Evolutionary conservation across 2,797 vertebrate genomes (phyloP).

Genomic region (Sitta carolinensis): DNA sequence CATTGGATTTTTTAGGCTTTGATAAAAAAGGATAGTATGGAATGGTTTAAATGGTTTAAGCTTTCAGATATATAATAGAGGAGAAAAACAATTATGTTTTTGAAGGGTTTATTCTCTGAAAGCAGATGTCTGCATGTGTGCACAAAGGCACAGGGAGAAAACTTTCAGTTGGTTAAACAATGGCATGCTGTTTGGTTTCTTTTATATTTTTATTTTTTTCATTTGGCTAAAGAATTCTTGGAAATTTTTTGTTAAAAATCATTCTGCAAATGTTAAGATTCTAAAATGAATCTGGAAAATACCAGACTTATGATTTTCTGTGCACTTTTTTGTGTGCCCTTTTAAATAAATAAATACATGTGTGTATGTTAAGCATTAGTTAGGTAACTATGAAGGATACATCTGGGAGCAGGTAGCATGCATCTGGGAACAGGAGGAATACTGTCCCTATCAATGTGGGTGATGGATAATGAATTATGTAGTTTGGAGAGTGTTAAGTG

Average conservation of each 20-base stretch:
- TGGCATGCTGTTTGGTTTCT: neutral
- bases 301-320: neutral
- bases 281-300: neutral
- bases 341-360: neutral
- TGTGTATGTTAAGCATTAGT: neutral
- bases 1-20: neutral
- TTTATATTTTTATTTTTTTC: neutral
- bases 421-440: neutral
- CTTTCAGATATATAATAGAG: neutral
- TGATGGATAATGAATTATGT: neutral
- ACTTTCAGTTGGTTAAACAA: constrained; percentile 17
- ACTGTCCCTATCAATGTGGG: neutral
- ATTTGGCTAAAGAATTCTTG: neutral
- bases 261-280: neutral
- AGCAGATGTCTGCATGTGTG: constrained; percentile 32
- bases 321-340: neutral
- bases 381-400: fast-evolving
- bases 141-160: neutral
- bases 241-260: neutral
- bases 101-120: constrained; percentile 3
- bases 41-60: neutral
- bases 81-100: neutral
- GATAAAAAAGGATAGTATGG: neutral
- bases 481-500: neutral
- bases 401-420: neutral